Conservation (phyloP, 2,888 invertebrate genomes). For the Bugulina stolonifera region DNA sequence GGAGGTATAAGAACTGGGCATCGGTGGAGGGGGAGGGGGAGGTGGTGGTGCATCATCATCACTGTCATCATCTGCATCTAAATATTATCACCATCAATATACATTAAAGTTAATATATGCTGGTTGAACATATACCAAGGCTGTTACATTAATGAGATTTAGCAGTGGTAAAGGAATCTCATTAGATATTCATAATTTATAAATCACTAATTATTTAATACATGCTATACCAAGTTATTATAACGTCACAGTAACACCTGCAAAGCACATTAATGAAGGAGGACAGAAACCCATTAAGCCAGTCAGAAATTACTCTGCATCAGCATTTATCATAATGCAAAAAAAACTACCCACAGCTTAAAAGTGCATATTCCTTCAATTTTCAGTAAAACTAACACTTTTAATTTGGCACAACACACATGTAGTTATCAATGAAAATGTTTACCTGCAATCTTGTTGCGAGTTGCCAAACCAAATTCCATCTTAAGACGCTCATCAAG, state of each 20-base stretch:
- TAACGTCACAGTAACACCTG: background rate
- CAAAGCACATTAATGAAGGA: too few relatives aligned
- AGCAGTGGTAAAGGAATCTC: background rate
- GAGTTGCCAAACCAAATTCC: background rate
- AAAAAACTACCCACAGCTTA: too few relatives aligned
- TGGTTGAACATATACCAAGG: too few relatives aligned
- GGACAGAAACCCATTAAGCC: too few relatives aligned
- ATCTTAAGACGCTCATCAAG: background rate
- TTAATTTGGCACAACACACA: too few relatives aligned
- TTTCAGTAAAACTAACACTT: too few relatives aligned
- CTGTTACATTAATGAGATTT: too few relatives aligned
- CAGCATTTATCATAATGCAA: too few relatives aligned
- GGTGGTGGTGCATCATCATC: conserved; percentile 6
- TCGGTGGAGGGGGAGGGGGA: conserved; percentile 1
- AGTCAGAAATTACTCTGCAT: too few relatives aligned
- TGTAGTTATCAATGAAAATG: too few relatives aligned
- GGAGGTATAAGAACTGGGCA: background rate
- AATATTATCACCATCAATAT: background rate
- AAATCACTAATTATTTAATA: background rate
- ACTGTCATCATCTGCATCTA: background rate
- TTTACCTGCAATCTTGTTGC: background rate
- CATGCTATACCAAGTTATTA: background rate
- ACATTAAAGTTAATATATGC: background rate
- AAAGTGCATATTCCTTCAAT: too few relatives aligned
- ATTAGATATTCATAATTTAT: background rate